Evolutionary conservation across 2,888 invertebrate genomes (phyloP), one percentile per base, ranked within the genome.

Genomic region (Drosophila flavopinicola): DNA sequence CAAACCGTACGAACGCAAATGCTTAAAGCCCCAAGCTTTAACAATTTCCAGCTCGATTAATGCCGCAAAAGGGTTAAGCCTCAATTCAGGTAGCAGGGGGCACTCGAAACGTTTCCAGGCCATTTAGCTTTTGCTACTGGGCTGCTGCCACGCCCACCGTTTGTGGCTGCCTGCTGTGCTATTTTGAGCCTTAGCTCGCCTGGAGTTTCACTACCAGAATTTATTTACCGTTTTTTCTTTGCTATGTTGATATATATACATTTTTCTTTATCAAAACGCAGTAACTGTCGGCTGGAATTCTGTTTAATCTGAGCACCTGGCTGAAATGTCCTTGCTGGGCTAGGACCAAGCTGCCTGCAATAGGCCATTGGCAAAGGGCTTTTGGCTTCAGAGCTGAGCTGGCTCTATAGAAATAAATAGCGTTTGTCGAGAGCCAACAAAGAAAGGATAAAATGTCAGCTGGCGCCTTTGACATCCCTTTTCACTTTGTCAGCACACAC

Each of bases 71-170:
- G 44, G 32, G 13, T 53, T 25, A 13, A 13, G 27, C 33, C 42
- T 2, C 32, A 27, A n/a, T 42, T 17, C 53, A 23, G 24, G 17
- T n/a, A 9, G n/a, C 23, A 29, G 17, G 11, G 44, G 17, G 17
- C 10, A 25, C 5, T n/a, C n/a, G n/a, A 10, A 44, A 35, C n/a
- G 39, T 63, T 78, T 78, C 76, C 83, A 60, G 65, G 42, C 69
- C 79, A 79, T 74, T 76, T 79, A 52, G 58, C 66, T 61, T 53
- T 38, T 47, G 37, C 29, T 25, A 33, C 27, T 48, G 51, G n/a
- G n/a, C n/a, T n/a, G 54, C 61, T 53, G 58, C 61, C 59, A 66
- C 66, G 58, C 45, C 59, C 42, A 27, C 9, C 42, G 13, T 6
- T 42, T 37, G 29, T 54, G 66, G 41, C 52, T n/a, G n/a, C n/a